phyloP scores from a whole-genome alignment of 2,113 vertebrate species.

The Lanius ludovicianus region DNA sequence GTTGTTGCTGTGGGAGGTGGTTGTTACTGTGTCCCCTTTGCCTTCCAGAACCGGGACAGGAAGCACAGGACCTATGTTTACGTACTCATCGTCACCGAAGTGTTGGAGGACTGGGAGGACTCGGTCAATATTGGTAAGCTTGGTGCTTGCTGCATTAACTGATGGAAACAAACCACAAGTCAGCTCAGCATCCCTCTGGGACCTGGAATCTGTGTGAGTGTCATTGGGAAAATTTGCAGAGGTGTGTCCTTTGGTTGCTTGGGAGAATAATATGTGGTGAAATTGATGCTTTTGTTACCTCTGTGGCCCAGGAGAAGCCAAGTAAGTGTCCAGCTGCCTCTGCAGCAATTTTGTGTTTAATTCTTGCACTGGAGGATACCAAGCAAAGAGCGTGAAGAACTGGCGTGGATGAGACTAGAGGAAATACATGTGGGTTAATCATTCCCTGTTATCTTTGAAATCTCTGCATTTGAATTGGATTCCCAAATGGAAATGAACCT shows the following conservation, averaged over 20 bases:
- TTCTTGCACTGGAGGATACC: neutral
- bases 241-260: neutral
- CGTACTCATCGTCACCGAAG: conserved; percentile 93
- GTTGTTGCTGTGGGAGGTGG: neutral
- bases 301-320: neutral
- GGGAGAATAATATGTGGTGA: neutral
- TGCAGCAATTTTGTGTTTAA: neutral
- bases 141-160: neutral
- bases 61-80: conserved; percentile 98
- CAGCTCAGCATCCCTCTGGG: neutral
- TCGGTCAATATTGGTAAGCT: conserved; percentile 94
- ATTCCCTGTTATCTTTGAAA: neutral
- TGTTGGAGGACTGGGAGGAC: conserved; percentile 98
- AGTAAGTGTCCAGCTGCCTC: neutral
- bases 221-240: accelerated
- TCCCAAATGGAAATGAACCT: neutral
- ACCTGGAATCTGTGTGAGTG: neutral
- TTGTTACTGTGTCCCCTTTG: neutral
- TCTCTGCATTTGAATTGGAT: neutral
- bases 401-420: neutral
- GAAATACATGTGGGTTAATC: neutral
- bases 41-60: conserved; percentile 89
- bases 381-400: neutral
- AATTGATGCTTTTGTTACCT: neutral
- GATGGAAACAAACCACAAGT: neutral